Conservation (phyloP, 2,113 vertebrate species). For the Thryonomys swinderianus region DNA sequence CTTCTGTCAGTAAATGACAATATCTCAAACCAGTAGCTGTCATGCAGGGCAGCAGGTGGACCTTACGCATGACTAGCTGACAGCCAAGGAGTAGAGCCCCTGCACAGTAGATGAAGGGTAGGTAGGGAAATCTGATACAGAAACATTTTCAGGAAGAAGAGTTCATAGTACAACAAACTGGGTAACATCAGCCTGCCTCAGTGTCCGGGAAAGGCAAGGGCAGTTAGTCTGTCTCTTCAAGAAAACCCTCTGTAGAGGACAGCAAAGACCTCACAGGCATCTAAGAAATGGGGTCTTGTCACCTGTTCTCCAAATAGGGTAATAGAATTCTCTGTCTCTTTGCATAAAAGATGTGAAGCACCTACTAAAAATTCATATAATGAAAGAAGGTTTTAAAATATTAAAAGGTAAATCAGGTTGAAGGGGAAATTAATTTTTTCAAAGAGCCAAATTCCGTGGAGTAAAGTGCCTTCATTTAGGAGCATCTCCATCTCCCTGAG, state of each 20-base stretch:
- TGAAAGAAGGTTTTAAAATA: slow-evolving; percentile 23
- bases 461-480: not conserved
- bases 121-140: not conserved
- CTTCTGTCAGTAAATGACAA: slow-evolving; percentile 8
- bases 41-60: not conserved
- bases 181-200: not conserved
- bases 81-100: not conserved
- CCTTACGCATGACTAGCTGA: not conserved
- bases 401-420: not conserved
- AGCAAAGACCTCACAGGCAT: not conserved
- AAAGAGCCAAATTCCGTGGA: not conserved
- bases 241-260: not conserved
- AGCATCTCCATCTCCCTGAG: not conserved
- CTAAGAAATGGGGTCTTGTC: not conserved
- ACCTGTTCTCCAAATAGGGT: not conserved
- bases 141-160: slow-evolving; percentile 55
- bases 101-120: slow-evolving; percentile 3
- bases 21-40: not conserved
- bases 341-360: not conserved
- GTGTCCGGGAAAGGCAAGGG: not conserved
- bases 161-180: not conserved
- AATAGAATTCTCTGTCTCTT: not conserved
- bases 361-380: not conserved
- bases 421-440: not conserved
- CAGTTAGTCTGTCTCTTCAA: not conserved